Conservation (phyloP, 2,113 vertebrate genomes). For the Lycaon pictus region DNA sequence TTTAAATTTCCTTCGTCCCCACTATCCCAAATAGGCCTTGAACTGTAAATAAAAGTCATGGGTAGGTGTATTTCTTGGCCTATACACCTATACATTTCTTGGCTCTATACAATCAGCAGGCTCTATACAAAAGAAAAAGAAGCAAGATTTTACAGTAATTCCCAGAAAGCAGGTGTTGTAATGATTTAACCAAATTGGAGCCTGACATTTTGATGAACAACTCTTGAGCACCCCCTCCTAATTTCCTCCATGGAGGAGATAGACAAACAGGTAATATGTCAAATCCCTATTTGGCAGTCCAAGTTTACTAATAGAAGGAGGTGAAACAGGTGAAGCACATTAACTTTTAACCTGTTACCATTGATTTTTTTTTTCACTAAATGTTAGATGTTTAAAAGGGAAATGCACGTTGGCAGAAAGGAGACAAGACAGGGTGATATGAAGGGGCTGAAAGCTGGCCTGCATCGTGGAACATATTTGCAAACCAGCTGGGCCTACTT, state of each 20-base stretch:
- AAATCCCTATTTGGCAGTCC: neutral
- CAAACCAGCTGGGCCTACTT: conserved; percentile 63
- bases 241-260: conserved; percentile 33
- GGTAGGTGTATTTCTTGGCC: conserved; percentile 40
- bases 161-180: conserved; percentile 60
- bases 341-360: conserved; percentile 75
- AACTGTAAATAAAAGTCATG: conserved; percentile 5
- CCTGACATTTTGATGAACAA: conserved; percentile 70
- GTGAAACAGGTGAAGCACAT: conserved; percentile 65
- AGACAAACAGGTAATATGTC: conserved; percentile 57
- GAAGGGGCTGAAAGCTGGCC: conserved; percentile 53
- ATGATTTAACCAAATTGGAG: conserved; percentile 72
- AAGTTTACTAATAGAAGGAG: conserved; percentile 63
- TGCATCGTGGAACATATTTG: conserved; percentile 50
- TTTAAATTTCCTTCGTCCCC: conserved; percentile 8
- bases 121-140: conserved; percentile 1
- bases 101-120: neutral
- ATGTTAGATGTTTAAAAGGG: conserved; percentile 57
- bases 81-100: neutral
- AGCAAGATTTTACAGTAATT: conserved; percentile 54
- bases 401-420: conserved; percentile 66
- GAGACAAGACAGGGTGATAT: conserved; percentile 47
- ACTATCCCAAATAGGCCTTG: neutral
- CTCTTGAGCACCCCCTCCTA: conserved; percentile 35
- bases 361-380: conserved; percentile 56